phyloP scores from a whole-genome alignment of 2,797 vertebrate species.

The Eulemur rubriventer region DNA sequence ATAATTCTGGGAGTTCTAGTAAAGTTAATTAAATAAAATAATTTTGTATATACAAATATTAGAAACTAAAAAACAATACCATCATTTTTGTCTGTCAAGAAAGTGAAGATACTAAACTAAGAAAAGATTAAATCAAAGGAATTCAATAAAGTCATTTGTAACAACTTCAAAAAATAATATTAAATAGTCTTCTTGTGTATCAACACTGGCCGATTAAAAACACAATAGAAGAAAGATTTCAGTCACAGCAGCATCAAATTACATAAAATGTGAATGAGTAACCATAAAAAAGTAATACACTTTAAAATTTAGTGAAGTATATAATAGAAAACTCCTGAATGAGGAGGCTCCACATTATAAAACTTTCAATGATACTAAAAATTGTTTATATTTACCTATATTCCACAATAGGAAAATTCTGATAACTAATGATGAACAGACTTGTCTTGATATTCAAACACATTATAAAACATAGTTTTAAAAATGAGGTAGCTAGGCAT shows the following conservation, averaged over 20 bases:
- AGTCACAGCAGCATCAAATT: background rate
- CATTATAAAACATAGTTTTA: background rate
- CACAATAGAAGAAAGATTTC: background rate
- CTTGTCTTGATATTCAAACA: background rate
- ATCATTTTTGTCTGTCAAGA: background rate
- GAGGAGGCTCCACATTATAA: background rate
- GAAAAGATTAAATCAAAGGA: background rate
- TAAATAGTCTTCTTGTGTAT: background rate
- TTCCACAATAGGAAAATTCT: background rate
- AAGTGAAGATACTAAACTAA: background rate
- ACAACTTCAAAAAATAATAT: background rate
- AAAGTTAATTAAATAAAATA: background rate
- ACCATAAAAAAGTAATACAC: background rate
- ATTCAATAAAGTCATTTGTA: background rate
- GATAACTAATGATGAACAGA: background rate
- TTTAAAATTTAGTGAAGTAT: background rate
- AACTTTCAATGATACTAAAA: background rate
- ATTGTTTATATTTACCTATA: background rate
- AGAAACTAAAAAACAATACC: background rate
- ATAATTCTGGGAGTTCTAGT: background rate
- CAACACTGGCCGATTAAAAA: background rate
- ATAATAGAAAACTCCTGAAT: background rate
- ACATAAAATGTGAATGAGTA: background rate
- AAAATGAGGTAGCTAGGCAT: background rate
- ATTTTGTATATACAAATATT: background rate